A percentile compares a stretch with the other conserved stretches of the same genome.
Evolutionary conservation across 2,888 invertebrate species (phyloP).

Genomic region (Diaperis boleti): DNA sequence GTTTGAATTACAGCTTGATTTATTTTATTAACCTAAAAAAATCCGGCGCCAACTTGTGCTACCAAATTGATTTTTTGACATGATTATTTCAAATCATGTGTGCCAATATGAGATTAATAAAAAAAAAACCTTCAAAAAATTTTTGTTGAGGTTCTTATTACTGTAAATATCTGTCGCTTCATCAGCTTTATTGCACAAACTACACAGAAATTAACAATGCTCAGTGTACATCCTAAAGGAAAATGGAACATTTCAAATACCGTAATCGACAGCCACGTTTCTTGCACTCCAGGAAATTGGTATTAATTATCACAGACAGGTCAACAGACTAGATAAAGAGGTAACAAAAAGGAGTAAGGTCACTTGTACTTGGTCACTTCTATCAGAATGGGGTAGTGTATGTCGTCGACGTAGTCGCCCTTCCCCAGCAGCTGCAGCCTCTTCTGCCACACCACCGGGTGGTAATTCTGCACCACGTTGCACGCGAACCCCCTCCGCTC

Average conservation of each 20-base stretch:
- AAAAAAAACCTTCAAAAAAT: too few species aligned
- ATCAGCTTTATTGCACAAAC: constrained; percentile 4
- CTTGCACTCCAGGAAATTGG: constrained; percentile 63
- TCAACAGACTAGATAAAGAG: constrained; percentile 61
- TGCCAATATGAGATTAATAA: too few species aligned
- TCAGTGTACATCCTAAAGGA: background rate
- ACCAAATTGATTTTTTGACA: too few species aligned
- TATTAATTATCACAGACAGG: constrained; percentile 67
- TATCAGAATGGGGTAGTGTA: constrained; percentile 79
- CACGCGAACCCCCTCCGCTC: constrained; percentile 71
- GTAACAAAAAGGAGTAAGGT: constrained; percentile 57
- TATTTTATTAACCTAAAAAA: too few species aligned
- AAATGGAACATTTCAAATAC: constrained; percentile 2
- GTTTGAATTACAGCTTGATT: too few species aligned
- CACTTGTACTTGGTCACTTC: constrained; percentile 70
- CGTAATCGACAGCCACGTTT: background rate
- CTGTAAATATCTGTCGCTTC: too few species aligned
- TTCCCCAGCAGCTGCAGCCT: constrained; percentile 72
- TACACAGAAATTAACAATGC: constrained; percentile 1
- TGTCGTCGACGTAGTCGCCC: constrained; percentile 75
- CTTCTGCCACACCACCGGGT: constrained; percentile 76
- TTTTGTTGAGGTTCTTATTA: too few species aligned
- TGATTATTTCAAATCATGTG: too few species aligned
- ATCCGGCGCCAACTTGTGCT: too few species aligned
- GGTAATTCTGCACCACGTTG: constrained; percentile 72